Evolutionary conservation across 2,113 vertebrate genomes (phyloP).

Genomic region (Lasiurus cinereus): DNA sequence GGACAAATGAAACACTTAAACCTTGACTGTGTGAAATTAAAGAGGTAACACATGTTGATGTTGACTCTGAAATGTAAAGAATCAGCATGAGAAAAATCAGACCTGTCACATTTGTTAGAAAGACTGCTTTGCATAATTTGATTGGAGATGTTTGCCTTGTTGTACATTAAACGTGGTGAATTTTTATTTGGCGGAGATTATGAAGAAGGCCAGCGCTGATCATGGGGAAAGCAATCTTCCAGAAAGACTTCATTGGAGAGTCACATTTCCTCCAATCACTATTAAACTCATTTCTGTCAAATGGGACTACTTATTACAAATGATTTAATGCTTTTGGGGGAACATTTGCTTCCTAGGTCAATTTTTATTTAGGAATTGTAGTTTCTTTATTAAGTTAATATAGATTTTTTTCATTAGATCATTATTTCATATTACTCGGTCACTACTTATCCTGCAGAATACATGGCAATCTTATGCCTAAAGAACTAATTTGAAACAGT

Average conservation of each 20-base stretch:
- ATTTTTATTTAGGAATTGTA: slow-evolving; percentile 65
- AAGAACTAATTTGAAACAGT: slow-evolving; percentile 33
- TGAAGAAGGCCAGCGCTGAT: neutral
- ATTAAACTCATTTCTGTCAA: slow-evolving; percentile 67
- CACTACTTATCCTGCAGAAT: neutral
- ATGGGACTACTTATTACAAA: slow-evolving; percentile 37
- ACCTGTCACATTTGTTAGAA: neutral
- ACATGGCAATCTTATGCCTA: neutral
- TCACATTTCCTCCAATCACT: slow-evolving; percentile 50
- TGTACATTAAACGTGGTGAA: neutral
- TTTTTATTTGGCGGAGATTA: neutral
- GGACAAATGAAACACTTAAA: neutral
- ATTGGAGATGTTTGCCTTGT: neutral
- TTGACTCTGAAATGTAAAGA: slow-evolving; percentile 19
- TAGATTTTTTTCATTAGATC: slow-evolving; percentile 18
- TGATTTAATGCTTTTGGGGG: slow-evolving; percentile 20
- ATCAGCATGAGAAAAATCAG: neutral
- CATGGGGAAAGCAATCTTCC: neutral
- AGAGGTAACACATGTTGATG: neutral
- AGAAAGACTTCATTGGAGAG: neutral
- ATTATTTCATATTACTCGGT: neutral
- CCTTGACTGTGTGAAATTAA: neutral
- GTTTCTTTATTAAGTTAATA: slow-evolving; percentile 46
- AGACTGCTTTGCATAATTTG: neutral
- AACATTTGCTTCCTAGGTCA: slow-evolving; percentile 39